Conservation (phyloP, 2,113 vertebrate genomes). For the Perca flavescens region DNA sequence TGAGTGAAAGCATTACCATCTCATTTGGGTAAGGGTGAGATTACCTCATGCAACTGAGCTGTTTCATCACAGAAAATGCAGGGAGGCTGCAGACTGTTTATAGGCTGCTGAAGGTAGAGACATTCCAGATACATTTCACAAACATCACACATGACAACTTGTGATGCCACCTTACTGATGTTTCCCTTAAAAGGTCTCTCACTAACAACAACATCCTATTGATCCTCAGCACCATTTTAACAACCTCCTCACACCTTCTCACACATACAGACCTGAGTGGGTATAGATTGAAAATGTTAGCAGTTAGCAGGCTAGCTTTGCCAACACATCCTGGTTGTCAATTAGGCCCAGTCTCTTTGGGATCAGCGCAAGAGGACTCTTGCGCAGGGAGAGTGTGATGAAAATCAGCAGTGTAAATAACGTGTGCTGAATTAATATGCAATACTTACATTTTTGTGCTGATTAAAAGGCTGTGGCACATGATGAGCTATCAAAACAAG, state of each 20-base stretch:
- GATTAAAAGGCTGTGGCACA: slow-evolving; percentile 74
- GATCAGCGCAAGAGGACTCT: slow-evolving; percentile 31
- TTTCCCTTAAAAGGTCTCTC: slow-evolving; percentile 75
- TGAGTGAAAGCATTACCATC: slow-evolving; percentile 78
- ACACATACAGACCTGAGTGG: slow-evolving; percentile 73
- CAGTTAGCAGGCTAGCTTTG: slow-evolving; percentile 60
- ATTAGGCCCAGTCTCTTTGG: slow-evolving; percentile 50
- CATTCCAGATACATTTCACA: slow-evolving; percentile 63
- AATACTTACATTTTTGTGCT: slow-evolving; percentile 58
- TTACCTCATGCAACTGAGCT: slow-evolving; percentile 74
- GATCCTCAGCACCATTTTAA: slow-evolving; percentile 79
- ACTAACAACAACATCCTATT: slow-evolving; percentile 76
- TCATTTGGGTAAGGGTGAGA: slow-evolving; percentile 77
- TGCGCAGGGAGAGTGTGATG: slow-evolving; percentile 42
- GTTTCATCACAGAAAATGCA: slow-evolving; percentile 74
- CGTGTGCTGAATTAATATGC: slow-evolving; percentile 68
- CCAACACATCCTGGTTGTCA: slow-evolving; percentile 47
- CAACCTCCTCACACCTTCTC: slow-evolving; percentile 66
- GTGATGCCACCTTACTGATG: slow-evolving; percentile 76
- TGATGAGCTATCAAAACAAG: slow-evolving; percentile 78
- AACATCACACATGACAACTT: slow-evolving; percentile 79
- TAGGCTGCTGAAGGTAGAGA: slow-evolving; percentile 50
- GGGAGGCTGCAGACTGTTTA: slow-evolving; percentile 64
- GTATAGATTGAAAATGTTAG: slow-evolving; percentile 65
- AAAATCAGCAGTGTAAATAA: slow-evolving; percentile 66